Conservation (phyloP, 2,113 vertebrate genomes). For the Phrynosoma platyrhinos region DNA sequence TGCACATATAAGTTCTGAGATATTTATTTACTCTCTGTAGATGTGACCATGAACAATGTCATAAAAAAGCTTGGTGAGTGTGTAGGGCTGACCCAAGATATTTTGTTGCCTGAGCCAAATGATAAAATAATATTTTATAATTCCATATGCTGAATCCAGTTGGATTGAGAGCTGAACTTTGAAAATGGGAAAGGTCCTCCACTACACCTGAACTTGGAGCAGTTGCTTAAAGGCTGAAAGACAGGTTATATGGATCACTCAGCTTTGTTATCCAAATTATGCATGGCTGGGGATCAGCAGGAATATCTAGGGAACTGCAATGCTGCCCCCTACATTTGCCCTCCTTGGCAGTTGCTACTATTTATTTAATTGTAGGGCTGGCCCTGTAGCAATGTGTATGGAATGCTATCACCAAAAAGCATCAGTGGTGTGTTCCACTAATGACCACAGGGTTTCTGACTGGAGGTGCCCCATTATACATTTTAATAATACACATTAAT, state of each 20-base stretch:
- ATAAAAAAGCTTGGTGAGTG: not conserved
- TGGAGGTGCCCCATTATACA: not conserved
- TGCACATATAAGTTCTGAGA: not conserved
- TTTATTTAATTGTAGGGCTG: not conserved
- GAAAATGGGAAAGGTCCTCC: not conserved
- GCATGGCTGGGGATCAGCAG: not conserved
- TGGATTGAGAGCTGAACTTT: not conserved
- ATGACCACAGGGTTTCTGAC: not conserved
- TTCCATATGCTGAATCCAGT: not conserved
- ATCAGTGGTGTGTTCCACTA: not conserved
- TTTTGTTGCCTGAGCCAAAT: not conserved
- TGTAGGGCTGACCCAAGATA: not conserved
- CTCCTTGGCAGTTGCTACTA: not conserved
- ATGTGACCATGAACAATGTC: not conserved
- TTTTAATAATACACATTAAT: not conserved
- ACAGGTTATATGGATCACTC: not conserved
- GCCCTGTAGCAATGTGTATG: not conserved
- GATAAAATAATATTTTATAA: not conserved
- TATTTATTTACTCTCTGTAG: not conserved
- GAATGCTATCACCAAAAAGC: not conserved
- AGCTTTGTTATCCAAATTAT: not conserved
- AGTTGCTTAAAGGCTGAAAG: not conserved
- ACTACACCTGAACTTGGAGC: not conserved
- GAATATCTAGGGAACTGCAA: not conserved
- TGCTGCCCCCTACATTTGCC: not conserved